Base-by-base conservation (phyloP, 1,140 invertebrate species). In the Aphelenchoides avenae region DNA sequence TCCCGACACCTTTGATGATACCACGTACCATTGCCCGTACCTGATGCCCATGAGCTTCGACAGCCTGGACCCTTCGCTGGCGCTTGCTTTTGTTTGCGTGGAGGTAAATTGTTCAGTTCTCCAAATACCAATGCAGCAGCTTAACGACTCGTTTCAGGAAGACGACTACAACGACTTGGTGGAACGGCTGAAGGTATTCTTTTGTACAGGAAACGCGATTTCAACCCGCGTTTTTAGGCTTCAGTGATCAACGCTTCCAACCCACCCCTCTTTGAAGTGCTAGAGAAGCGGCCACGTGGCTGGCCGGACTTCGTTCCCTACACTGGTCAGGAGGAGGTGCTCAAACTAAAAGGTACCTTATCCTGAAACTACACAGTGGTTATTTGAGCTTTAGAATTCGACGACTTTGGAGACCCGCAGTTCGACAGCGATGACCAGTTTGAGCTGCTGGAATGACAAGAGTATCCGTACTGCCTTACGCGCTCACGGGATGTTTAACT, bases 341-440 rank as follows among this genome's bases (percentile, higher is more conserved):
- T 74, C 24, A 47, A 71, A 34, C 59, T 74, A 34, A 70, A 71
- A 41, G 66, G 66, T 68, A 15, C 15, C 5, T 13, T 26, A 5
- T 13, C n/a, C 11, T 57, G 13, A 41, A 34, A 47, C 13, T 66
- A 9, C 24, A 15, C 29, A 26, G 64, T 33, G 13, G 9, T 3
- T 15, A 27, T 51, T 61, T 49, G n/a, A 9, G 30, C 56, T 62
- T 48, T 48, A 76, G 71, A 74, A 24, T 74, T 70, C 40, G 60
- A 61, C 29, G 71, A 74, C 42, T 66, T 74, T n/a, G 61, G 55
- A 6, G 68, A 67, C 20, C 66, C 68, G 0, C 60, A 68, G 13
- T 76, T 44, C 48, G 70, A 71, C 41, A 69, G 62, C 26, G 71
- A 75, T 89, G 66, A 67, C n/a, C 24, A 71, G n/a, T 67, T 67